Evolutionary conservation across 2,888 invertebrate genomes (phyloP).

Genomic region (Drosophila mulleri): DNA sequence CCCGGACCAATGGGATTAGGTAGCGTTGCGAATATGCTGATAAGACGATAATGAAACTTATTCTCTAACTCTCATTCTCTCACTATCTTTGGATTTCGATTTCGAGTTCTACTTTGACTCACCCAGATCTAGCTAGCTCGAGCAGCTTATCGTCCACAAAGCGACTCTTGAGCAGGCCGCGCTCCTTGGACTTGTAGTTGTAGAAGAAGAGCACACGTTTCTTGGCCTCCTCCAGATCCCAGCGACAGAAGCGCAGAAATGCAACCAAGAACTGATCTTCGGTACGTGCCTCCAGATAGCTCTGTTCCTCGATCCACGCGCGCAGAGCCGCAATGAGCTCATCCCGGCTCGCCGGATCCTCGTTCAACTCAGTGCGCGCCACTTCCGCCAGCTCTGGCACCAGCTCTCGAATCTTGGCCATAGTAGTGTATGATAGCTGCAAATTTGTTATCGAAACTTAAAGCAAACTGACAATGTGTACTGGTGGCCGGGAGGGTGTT

Average conservation of each 20-base stretch:
- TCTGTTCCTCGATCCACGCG: slow-evolving; percentile 86
- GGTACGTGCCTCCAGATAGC: slow-evolving; percentile 85
- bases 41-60: slow-evolving; percentile 6
- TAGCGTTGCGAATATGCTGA: slow-evolving; percentile 78
- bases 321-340: slow-evolving; percentile 85
- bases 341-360: slow-evolving; percentile 84
- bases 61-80: not conserved
- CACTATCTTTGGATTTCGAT: slow-evolving; percentile 5
- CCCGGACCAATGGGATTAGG: slow-evolving; percentile 83
- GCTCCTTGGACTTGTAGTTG: slow-evolving; percentile 83
- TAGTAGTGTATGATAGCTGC: slow-evolving; percentile 43
- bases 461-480: slow-evolving; percentile 23
- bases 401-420: slow-evolving; percentile 79
- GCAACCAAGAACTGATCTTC: slow-evolving; percentile 86
- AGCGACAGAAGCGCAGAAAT: slow-evolving; percentile 86
- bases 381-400: slow-evolving; percentile 79
- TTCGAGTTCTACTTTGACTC: slow-evolving; percentile 28
- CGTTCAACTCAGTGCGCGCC: slow-evolving; percentile 85
- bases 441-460: slow-evolving; percentile 43
- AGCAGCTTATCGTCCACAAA: slow-evolving; percentile 76
- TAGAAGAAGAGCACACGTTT: slow-evolving; percentile 87
- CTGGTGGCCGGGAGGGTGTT: slow-evolving; percentile 11
- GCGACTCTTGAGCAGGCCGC: slow-evolving; percentile 86
- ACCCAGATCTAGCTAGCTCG: slow-evolving; percentile 80
- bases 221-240: slow-evolving; percentile 86